phyloP scores from a whole-genome alignment of 2,797 vertebrate species.

The Halcyon badia region DNA sequence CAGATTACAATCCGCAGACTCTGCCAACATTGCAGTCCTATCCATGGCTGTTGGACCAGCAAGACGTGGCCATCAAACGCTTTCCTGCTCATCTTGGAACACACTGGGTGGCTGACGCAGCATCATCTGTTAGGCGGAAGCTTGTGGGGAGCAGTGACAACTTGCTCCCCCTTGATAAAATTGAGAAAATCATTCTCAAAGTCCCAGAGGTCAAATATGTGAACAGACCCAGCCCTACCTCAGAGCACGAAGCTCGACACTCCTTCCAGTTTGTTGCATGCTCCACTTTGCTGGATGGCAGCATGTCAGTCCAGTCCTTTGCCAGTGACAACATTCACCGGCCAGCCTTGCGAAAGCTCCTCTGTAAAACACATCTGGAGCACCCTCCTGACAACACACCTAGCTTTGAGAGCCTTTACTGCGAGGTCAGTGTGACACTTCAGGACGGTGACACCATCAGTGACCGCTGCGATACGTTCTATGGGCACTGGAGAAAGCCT shows the following conservation, averaged over 20 bases:
- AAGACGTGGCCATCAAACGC: constrained; percentile 91
- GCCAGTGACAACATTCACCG: constrained; percentile 71
- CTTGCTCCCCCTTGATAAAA: constrained; percentile 72
- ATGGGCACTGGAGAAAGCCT: constrained; percentile 95
- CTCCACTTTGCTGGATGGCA: constrained; percentile 86
- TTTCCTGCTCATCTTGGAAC: constrained; percentile 93
- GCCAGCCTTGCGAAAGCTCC: constrained; percentile 80
- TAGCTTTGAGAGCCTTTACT: constrained; percentile 92
- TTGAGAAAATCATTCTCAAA: constrained; percentile 82
- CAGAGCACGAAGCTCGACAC: constrained; percentile 93
- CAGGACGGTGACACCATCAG: constrained; percentile 49
- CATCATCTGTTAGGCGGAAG: constrained; percentile 79
- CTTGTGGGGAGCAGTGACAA: constrained; percentile 56
- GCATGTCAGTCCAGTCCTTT: constrained; percentile 84
- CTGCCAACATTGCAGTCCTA: constrained; percentile 79
- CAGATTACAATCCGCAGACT: constrained; percentile 85
- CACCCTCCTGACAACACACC: constrained; percentile 87
- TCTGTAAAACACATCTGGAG: constrained; percentile 84
- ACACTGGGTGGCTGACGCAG: constrained; percentile 93
- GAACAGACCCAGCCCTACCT: constrained; percentile 85
- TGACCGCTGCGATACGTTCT: constrained; percentile 87
- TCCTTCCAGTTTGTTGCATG: constrained; percentile 94
- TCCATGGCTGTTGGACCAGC: constrained; percentile 89
- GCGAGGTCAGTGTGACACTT: constrained; percentile 81
- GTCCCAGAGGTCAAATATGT: constrained; percentile 90